Percentiles rank a stretch among this genome's conserved stretches.
These are phyloP conservation scores for Turritopsis dohrnii DNA, from an alignment of 30 jellyfish, hydroid and myxozoan genomes.

Conservation along the genomic window DNA sequence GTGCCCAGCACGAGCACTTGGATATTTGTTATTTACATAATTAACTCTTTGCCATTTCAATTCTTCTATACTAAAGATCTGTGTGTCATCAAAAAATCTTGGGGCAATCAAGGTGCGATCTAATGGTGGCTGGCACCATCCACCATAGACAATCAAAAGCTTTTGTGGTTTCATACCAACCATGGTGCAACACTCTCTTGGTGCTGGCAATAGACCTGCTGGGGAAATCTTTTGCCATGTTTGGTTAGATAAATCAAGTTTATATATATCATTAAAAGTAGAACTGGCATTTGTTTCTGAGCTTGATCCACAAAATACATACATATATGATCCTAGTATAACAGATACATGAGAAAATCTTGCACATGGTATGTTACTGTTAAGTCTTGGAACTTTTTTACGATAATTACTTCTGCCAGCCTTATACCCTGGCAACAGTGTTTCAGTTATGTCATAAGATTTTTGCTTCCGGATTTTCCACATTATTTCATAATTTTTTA, in stretches of 20 bases:
- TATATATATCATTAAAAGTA: conserved; percentile 71
- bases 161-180: conserved; percentile 38
- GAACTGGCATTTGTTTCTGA: conserved; percentile 47
- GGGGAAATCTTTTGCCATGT: conserved; percentile 60
- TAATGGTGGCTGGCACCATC: conserved; percentile 89
- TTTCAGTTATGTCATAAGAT: conserved; percentile 37
- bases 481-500: conserved; percentile 32
- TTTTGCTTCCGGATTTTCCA: conserved; percentile 40
- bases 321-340: conserved; percentile 42
- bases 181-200: conserved; percentile 81
- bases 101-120: conserved; percentile 57
- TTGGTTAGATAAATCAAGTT: conserved; percentile 46
- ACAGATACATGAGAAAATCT: conserved; percentile 79
- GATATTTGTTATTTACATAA: conserved; percentile 11
- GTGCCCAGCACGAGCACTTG: conserved; percentile 91
- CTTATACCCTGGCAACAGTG: conserved; percentile 28
- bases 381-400: conserved; percentile 22
- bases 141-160: conserved; percentile 67
- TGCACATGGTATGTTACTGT: conserved; percentile 52
- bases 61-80: conserved; percentile 41
- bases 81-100: conserved; percentile 71
- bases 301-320: conserved; percentile 78
- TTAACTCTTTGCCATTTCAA: conserved; percentile 35
- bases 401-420: conserved; percentile 10
- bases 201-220: conserved; percentile 88